Percentiles rank a stretch among this genome's conserved stretches.
Conservation (phyloP, 1,140 invertebrate genomes). For the Saccostrea glomerata region DNA sequence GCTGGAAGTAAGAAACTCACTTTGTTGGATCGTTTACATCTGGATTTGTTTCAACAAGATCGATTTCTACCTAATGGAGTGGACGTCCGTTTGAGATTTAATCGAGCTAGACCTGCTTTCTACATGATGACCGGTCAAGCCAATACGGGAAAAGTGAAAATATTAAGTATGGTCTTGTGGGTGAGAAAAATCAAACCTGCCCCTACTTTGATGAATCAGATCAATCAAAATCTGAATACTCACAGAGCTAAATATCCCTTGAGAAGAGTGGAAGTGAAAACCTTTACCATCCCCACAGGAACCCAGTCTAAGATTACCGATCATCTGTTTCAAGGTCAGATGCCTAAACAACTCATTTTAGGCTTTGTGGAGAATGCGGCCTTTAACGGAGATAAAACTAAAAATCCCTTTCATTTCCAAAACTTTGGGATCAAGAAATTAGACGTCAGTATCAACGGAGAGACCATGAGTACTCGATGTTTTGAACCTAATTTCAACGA, state of each 20-base stretch:
- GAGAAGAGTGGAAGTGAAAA: constrained; percentile 30
- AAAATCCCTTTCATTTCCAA: constrained; percentile 13
- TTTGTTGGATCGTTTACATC: constrained; percentile 13
- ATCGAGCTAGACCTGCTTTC: background rate
- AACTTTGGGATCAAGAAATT: background rate
- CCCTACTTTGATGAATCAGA: background rate
- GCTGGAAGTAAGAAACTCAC: background rate
- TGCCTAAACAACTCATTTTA: constrained; percentile 13
- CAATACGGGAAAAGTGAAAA: background rate
- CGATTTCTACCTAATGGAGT: constrained; percentile 2
- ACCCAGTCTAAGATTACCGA: constrained; percentile 9
- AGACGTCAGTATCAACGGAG: too few species aligned
- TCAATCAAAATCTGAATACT: background rate
- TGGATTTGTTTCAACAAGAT: constrained; percentile 37
- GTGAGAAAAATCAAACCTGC: constrained; percentile 26
- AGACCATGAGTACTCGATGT: too few species aligned
- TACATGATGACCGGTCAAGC: background rate
- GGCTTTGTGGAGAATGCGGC: background rate
- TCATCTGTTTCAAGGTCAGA: constrained; percentile 35
- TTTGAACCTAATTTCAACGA: too few species aligned
- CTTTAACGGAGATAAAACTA: background rate
- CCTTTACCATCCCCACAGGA: background rate
- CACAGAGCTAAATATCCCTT: background rate
- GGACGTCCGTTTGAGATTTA: constrained; percentile 23
- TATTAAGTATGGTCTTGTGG: background rate